Conservation (phyloP, 37 sponge, comb jelly and placozoan genomes). For the Bolinopsis microptera region DNA sequence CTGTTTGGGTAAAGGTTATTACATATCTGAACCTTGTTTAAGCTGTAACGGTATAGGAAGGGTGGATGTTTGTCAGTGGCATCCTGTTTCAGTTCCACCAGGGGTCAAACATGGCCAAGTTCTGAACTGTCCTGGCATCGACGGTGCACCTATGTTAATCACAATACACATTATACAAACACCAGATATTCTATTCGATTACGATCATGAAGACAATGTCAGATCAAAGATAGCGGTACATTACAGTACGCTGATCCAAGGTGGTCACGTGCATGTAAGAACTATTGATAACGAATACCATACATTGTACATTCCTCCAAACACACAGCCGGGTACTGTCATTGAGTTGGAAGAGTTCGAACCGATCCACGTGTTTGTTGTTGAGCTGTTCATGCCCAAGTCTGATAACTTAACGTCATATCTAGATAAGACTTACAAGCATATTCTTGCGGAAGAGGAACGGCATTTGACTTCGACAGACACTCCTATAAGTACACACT, state of each 20-base stretch:
- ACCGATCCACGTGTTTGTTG: background rate
- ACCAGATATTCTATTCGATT: background rate
- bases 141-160: constrained; percentile 45
- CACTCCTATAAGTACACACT: background rate
- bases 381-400: constrained; percentile 20
- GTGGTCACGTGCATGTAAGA: background rate
- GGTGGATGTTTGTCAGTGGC: background rate
- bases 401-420: background rate
- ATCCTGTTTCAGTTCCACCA: constrained; percentile 51
- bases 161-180: constrained; percentile 14
- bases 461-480: background rate
- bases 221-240: background rate
- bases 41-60: constrained; percentile 8
- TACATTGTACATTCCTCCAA: background rate
- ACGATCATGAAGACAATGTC: constrained; percentile 36
- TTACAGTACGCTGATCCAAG: background rate
- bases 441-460: background rate
- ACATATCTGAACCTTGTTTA: background rate
- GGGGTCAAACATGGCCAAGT: constrained; percentile 61
- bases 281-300: constrained; percentile 15
- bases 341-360: background rate
- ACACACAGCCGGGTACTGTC: background rate
- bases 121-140: constrained; percentile 55
- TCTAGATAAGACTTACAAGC: background rate
- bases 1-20: constrained; percentile 26